Conservation (phyloP, 2,113 vertebrate genomes). For the Brienomyrus longianalis region DNA sequence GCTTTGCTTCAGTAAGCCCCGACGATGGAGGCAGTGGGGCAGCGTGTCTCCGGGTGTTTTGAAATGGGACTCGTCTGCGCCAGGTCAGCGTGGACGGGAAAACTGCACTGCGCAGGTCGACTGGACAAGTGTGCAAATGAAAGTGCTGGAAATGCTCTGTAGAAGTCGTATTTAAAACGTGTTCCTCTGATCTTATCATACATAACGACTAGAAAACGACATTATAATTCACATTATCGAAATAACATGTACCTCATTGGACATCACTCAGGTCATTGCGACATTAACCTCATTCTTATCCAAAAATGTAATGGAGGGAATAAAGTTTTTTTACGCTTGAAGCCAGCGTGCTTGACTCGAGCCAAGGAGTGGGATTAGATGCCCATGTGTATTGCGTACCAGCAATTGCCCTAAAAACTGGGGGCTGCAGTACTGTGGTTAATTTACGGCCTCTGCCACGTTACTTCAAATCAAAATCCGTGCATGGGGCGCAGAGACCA, state of each 20-base stretch:
- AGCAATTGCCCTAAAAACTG: background rate
- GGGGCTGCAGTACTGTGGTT: background rate
- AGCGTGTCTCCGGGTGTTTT: background rate
- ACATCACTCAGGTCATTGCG: background rate
- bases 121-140: background rate
- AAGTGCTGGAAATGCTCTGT: background rate
- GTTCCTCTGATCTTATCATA: background rate
- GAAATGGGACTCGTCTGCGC: no score
- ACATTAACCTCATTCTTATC: background rate
- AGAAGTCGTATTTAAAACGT: background rate
- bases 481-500: background rate
- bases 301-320: background rate
- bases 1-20: background rate
- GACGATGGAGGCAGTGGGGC: background rate
- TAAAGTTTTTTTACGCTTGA: background rate
- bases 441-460: background rate
- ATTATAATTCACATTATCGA: background rate
- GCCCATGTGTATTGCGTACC: background rate
- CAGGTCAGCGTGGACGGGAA: background rate
- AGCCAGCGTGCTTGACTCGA: background rate
- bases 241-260: background rate
- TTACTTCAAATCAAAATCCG: background rate
- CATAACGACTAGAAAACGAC: background rate
- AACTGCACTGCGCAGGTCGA: background rate
- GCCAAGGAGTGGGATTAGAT: background rate